These are phyloP conservation scores for Phycodurus eques DNA, from an alignment of 2,113 vertebrate genomes.

Conservation along the genomic window DNA sequence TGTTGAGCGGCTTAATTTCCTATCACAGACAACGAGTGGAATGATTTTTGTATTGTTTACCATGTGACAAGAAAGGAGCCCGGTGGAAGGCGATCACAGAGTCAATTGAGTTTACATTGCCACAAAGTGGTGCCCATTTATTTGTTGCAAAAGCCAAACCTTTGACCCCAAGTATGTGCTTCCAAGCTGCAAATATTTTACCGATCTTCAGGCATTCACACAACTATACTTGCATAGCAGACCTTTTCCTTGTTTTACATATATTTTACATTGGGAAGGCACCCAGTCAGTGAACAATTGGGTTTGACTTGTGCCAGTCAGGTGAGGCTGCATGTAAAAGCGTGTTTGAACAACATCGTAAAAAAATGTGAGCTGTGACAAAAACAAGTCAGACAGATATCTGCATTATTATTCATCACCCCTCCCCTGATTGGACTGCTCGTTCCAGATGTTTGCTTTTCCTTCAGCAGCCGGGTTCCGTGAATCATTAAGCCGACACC, in stretches of 20 bases:
- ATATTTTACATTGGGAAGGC: background rate
- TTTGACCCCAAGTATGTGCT: background rate
- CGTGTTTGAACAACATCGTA: background rate
- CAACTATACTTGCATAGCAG: background rate
- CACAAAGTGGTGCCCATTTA: background rate
- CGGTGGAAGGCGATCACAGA: background rate
- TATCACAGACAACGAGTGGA: too few relatives aligned
- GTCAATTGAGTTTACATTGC: background rate
- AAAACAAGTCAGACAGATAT: background rate
- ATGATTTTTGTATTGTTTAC: too few relatives aligned
- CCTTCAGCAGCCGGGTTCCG: constrained; percentile 7
- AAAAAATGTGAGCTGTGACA: background rate
- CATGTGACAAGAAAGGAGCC: too few relatives aligned
- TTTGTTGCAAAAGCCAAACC: too few relatives aligned
- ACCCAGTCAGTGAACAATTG: background rate
- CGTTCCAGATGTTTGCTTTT: constrained; percentile 24
- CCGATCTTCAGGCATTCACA: background rate
- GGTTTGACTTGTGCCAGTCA: background rate
- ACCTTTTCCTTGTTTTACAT: background rate
- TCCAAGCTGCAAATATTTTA: background rate
- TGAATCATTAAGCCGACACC: constrained; percentile 13
- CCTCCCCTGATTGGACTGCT: background rate
- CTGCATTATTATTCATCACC: background rate
- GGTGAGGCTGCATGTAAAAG: constrained; percentile 1
- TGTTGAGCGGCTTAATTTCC: too few relatives aligned